Base-by-base conservation (phyloP, 1,140 invertebrate genomes). In the Medauroidea extradentata region DNA sequence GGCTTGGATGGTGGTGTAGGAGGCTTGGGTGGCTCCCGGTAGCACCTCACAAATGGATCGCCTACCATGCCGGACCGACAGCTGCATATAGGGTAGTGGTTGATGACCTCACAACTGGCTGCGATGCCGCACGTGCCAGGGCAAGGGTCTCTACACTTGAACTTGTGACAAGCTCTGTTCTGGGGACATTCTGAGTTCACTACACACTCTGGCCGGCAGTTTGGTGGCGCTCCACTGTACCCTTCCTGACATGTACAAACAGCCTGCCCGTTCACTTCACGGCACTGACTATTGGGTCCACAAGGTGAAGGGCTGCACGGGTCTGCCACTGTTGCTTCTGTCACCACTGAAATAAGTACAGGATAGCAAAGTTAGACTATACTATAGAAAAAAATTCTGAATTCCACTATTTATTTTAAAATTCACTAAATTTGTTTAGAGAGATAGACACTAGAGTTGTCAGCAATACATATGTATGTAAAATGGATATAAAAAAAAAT, bases 121-220 rank as follows among this genome's bases (percentile, higher is more conserved):
- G 73, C 72, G 3, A 79, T 54, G 7, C 83, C 82, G 64, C 82
- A 84, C 7, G 80, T 77, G 18, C 79, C 80, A 19, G 76, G 73
- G 63, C 83, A 86, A 21, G 82, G 82, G 72, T 85, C 79, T 16
- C 75, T 74, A 59, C 84, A 86, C 60, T 80, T 81, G 49, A 78
- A 77, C 13, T 78, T 74, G 49, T 81, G 73, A 55, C 85, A 86
- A 51, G 83, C 81, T 60, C 78, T 76, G 59, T 84, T 79, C 2
- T 60, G 75, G 69, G 54, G 75, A 65, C 77, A 79, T 50, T 78
- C 74, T 44, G 64, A 65, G 60, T 61, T 68, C 14, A 64, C 49
- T 0, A 73, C 60, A 51, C 72, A 74, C 53, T 71, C 72, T 25
- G 71, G 69, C 38, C 66, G 60, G 59, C 71, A 70, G 21, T 57